These are phyloP conservation scores for Centropus unirufus DNA, from an alignment of 2,113 vertebrate genomes.

Conservation along the genomic window DNA sequence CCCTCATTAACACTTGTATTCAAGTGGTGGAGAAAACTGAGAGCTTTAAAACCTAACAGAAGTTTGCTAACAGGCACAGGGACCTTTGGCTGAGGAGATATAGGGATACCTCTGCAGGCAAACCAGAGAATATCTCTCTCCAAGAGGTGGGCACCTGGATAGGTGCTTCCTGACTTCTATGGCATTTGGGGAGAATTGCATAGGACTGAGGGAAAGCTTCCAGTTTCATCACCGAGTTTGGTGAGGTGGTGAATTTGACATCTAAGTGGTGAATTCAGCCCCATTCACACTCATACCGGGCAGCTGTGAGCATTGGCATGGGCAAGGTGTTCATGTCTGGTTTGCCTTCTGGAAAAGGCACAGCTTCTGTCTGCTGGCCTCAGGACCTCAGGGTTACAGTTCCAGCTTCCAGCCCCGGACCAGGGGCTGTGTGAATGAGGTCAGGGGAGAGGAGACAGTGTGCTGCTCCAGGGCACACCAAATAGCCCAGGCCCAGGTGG, in stretches of 20 bases:
- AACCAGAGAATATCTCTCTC: neutral
- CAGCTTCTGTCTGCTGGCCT: neutral
- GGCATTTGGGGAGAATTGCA: neutral
- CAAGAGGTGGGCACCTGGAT: neutral
- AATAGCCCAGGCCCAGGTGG: neutral
- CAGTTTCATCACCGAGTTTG: neutral
- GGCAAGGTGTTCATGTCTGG: fast-evolving
- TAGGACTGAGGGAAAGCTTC: neutral
- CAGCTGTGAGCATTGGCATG: fast-evolving
- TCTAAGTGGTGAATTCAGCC: neutral
- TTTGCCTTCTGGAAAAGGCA: neutral
- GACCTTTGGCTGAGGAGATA: neutral
- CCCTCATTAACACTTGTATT: neutral
- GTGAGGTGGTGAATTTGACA: neutral
- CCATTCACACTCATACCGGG: neutral
- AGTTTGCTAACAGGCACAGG: neutral
- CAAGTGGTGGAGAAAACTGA: neutral
- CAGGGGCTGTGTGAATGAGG: neutral
- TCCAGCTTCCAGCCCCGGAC: neutral
- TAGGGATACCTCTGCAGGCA: neutral
- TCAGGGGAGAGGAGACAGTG: neutral
- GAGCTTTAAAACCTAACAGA: neutral
- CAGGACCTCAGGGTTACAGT: neutral
- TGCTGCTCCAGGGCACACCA: neutral
- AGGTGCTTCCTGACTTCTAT: fast-evolving